phyloP scores from a whole-genome alignment of 1,140 invertebrate species.

The Cherax destructor region DNA sequence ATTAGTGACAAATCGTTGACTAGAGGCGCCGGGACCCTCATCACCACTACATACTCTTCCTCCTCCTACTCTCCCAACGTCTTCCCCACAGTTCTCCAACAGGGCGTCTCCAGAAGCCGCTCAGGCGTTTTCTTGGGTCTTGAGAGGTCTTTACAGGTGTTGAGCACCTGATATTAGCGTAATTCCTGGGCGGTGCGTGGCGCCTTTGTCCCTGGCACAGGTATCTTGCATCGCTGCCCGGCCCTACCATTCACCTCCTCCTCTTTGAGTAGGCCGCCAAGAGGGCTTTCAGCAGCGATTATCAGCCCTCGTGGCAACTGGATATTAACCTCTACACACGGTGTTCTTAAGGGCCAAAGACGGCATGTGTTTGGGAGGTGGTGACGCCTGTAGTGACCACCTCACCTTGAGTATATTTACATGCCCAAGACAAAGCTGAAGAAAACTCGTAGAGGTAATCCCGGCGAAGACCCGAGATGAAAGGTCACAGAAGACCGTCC shows the following conservation, averaged over 20 bases:
- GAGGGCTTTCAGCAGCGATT: background rate
- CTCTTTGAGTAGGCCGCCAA: slow-evolving; percentile 41
- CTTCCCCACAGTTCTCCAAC: too few relatives aligned
- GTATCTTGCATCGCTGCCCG: slow-evolving; percentile 41
- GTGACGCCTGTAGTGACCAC: background rate
- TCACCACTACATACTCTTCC: too few relatives aligned
- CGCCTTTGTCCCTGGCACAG: slow-evolving; percentile 40
- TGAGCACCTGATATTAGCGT: slow-evolving; percentile 64
- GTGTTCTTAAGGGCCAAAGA: background rate
- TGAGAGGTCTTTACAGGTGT: slow-evolving; percentile 47
- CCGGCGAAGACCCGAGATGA: slow-evolving; percentile 5
- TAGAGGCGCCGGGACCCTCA: too few relatives aligned
- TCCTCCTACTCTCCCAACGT: background rate
- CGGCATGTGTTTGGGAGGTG: background rate
- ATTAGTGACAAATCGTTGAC: too few relatives aligned
- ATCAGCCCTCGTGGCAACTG: background rate
- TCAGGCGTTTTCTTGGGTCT: slow-evolving; percentile 19
- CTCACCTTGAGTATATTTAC: slow-evolving; percentile 53
- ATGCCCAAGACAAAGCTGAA: slow-evolving; percentile 49
- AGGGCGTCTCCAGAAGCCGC: slow-evolving; percentile 25
- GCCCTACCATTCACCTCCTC: slow-evolving; percentile 24
- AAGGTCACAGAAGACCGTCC: background rate
- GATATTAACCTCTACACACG: background rate
- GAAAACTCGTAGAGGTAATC: slow-evolving; percentile 49
- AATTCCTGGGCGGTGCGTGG: slow-evolving; percentile 45